Evolutionary conservation across 2,797 vertebrate species (phyloP), one percentile per base, ranked within the genome.

Genomic region (Gallinago solitaria): DNA sequence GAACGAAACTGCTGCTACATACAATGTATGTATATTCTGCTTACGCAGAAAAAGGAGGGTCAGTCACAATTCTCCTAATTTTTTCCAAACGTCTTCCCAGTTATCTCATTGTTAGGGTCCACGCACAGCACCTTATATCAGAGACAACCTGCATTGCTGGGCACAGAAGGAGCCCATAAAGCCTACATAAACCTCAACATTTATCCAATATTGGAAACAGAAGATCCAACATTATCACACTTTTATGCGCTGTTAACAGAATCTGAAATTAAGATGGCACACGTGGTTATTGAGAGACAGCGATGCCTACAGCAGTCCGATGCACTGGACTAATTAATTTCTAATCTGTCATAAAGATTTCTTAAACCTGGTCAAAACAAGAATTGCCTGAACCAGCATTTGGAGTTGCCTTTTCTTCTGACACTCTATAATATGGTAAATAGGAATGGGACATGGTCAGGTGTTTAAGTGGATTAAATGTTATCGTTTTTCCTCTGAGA

Each of bases 321-420:
- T 83, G 28, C 61, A 91, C 48, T 39, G 69, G 73, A 77, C 48
- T 96, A 96, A 96, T 94, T 95, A 82, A 97, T 93, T 95, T 92
- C 87, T 57, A 43, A 77, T 59, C 57, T 85, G 33, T 71, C 78
- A 78, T 25, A 69, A 92, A 96, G 39, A 88, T 75, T 93, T 41
- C 71, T 90, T 93, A 75, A 91, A 76, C 53, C 35, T 79, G n/a
- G 50, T 91, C 43, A 18, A 43, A 43, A 43, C 65, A 89, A 87
- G 74, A 59, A 80, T 54, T 13, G 56, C 33, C 59, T 82, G 67
- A 95, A 90, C 35, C 28, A 59, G 20, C 32, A 79, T 93, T 77
- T 84, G 48, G 79, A 35, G 50, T 57, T 47, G 76, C 16, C 16
- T 91, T 90, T 48, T 82, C 67, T 65, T 56, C 21, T 57, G 27